Base-by-base conservation (phyloP, 2,113 vertebrate genomes). In the Blennius ocellaris region DNA sequence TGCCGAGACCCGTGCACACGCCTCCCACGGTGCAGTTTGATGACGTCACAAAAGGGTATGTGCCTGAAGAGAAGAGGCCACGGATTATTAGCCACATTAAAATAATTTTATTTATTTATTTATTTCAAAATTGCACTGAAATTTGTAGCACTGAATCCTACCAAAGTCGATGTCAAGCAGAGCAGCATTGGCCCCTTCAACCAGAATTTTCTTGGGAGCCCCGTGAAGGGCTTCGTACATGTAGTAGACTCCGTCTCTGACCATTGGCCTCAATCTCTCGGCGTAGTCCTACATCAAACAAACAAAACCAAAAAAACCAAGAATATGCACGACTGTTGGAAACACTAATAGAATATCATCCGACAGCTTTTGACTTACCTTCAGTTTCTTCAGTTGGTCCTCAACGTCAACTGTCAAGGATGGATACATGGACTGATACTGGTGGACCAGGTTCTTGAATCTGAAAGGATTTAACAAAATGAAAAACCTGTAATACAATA, bases 141-240 rank as follows among this genome's bases (percentile, higher is more conserved):
- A 39, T 47, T 69, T 37, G 36, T 43, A 0, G 2, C 2, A 11
- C 8, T 7, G 44, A 30, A 36, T 0, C 37, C n/a, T 87, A 99
- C 98, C 98, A 60, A 99, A 99, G 89, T 99, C 98, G 45, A 99
- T 98, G 92, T 99, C 98, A 1, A 99, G 96, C 37, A 99, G 93
- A 51, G 98, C 97, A 6, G 98, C 98, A 7, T 99, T 99, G 78
- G 98, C 98, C n/a, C 98, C 97, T 89, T 99, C 98, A 63, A 98
- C 97, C 51, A 99, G 93, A 71, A 99, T 97, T 78, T 96, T 99
- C 93, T 98, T 99, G 11, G 94, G 92, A 53, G 95, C 64, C 49
- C 97, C 97, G 2, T 98, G 97, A 68, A 99, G 94, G 1, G 97
- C 96, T 85, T 99, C 97, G 0, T 97, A 97, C 97, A 99, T 98